phyloP scores from a whole-genome alignment of 1,140 invertebrate species.

The Ceratoteleas bidentatus region DNA sequence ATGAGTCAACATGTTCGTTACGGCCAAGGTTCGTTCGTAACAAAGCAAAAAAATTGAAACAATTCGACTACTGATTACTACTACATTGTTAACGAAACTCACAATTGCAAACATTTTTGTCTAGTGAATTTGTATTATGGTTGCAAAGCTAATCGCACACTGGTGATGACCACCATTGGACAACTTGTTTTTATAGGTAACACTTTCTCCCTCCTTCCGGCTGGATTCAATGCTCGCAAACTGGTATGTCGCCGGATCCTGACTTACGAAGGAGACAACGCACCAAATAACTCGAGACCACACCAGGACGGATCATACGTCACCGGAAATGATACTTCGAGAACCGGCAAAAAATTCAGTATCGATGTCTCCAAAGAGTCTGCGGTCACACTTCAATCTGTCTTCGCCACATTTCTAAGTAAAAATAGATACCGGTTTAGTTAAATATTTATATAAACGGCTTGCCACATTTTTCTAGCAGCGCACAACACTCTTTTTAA shows the following conservation, averaged over 20 bases:
- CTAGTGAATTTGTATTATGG: slow-evolving; percentile 49
- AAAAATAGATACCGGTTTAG: too few species aligned
- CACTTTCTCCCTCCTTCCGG: slow-evolving; percentile 73
- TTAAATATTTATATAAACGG: not conserved
- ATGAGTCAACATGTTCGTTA: slow-evolving; percentile 22
- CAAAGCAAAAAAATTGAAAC: not conserved
- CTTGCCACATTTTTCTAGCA: not conserved
- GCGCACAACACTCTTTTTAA: too few species aligned
- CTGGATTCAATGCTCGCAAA: slow-evolving; percentile 66
- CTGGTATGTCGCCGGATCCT: slow-evolving; percentile 62
- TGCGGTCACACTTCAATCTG: not conserved
- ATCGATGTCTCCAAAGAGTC: not conserved
- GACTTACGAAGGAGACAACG: slow-evolving; percentile 55
- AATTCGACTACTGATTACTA: not conserved
- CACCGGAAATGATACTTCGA: slow-evolving; percentile 29
- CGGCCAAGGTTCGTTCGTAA: not conserved
- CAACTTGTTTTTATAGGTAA: slow-evolving; percentile 75
- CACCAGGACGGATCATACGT: not conserved
- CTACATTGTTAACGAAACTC: slow-evolving; percentile 31
- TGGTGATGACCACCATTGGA: slow-evolving; percentile 67
- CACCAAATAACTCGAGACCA: slow-evolving; percentile 27
- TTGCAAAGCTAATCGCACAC: slow-evolving; percentile 67
- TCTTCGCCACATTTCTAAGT: not conserved
- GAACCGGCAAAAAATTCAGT: not conserved
- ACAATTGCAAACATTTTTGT: slow-evolving; percentile 63